Evolutionary conservation across 2,113 vertebrate species (phyloP), one percentile per base, ranked within the genome.

Genomic region (Eurypyga helias): DNA sequence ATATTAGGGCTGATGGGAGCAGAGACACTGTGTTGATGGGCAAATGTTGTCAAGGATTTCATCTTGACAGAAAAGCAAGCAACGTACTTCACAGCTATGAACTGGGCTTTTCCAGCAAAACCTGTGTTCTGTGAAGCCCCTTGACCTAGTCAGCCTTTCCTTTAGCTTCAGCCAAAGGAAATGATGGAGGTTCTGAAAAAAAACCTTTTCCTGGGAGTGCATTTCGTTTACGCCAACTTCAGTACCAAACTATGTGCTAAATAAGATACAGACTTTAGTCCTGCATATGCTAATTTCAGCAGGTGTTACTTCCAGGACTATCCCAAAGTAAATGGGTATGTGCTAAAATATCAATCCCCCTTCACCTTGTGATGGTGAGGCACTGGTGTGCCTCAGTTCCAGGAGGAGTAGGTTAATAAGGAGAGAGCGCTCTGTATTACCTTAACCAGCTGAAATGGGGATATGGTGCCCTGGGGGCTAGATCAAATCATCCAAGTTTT

Each of bases 151-250:
- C 64, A 82, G 26, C 20, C 55, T 71, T 67, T 10, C 23, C 41
- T 41, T 41, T 83, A 5, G 2, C 31, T 92, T 92, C 9, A 2
- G 15, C 38, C 31, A 67, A 85, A 87, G n/a, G n/a, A 84, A 64
- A 65, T 0, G 0, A 61, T 10, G 5, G 28, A 33, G 8, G 6
- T 84, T 73, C 46, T 5, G 1, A 7, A 61, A 33, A 79, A 72
- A 69, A 10, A 0, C 1, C 5, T 61, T 64, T 75, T 67, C 17
- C 24, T 45, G 11, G 9, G 34, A 77, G 6, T 5, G 3, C 14
- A 17, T 72, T 77, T 24, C 41, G 15, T 24, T 92, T 31, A 36
- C 45, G 62, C 12, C 17, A 66, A 61, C 9, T 60, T 91, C 57
- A 64, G 29, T 48, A 71, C 17, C 11, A 17, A 29, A 52, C 4